Evolutionary conservation across 2,888 invertebrate genomes (phyloP).

Genomic region (Lymantria monacha): DNA sequence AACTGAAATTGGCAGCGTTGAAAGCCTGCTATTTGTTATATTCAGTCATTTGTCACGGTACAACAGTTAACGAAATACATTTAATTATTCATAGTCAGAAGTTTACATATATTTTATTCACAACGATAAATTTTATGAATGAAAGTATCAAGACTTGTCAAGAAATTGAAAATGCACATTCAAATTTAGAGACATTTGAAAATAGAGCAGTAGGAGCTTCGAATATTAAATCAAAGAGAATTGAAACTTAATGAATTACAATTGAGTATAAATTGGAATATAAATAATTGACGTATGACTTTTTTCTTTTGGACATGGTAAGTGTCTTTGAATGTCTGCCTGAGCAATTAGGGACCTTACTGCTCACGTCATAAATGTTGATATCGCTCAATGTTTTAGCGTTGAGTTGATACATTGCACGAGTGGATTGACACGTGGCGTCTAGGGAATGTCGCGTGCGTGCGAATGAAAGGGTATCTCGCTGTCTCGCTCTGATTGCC

Average conservation of each 20-base stretch:
- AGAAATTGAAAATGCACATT: constrained; percentile 28
- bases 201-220: constrained; percentile 47
- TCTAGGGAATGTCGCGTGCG: constrained; percentile 57
- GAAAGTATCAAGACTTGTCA: constrained; percentile 37
- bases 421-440: constrained; percentile 66
- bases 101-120: constrained; percentile 4
- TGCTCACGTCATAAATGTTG: constrained; percentile 53
- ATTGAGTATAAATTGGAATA: constrained; percentile 41
- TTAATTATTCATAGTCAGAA: constrained; percentile 19
- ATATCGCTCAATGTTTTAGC: constrained; percentile 50
- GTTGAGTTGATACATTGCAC: constrained; percentile 60
- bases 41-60: constrained; percentile 52
- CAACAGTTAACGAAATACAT: constrained; percentile 36
- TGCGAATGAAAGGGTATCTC: constrained; percentile 48
- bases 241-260: constrained; percentile 30
- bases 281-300: constrained; percentile 18
- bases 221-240: constrained; percentile 30
- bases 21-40: constrained; percentile 61
- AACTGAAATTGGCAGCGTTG: constrained; percentile 75
- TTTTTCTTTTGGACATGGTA: constrained; percentile 15
- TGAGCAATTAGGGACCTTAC: constrained; percentile 61
- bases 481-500: constrained; percentile 54
- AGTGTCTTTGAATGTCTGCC: constrained; percentile 33
- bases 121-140: constrained; percentile 3
- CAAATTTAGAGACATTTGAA: constrained; percentile 44